These are phyloP conservation scores for Diachasma alloeum DNA, from an alignment of 1,140 invertebrate genomes.

Conservation along the genomic window DNA sequence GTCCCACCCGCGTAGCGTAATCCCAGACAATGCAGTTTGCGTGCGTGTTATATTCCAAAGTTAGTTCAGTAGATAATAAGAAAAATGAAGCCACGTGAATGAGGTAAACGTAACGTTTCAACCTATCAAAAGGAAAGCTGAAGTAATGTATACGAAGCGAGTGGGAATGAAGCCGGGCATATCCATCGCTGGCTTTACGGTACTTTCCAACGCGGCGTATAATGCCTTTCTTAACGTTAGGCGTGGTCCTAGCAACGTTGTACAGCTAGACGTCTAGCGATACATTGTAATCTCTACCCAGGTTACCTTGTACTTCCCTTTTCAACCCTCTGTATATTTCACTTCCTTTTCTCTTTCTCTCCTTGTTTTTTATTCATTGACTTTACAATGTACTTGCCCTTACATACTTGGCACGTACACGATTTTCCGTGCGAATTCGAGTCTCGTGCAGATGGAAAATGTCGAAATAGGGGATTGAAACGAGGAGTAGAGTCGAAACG, in stretches of 20 bases:
- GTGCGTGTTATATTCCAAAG: not conserved
- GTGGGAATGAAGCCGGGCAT: conserved; percentile 42
- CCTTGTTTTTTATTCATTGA: not conserved
- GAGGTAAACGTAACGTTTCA: conserved; percentile 39
- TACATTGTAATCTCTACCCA: conserved; percentile 11
- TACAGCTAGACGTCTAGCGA: conserved; percentile 35
- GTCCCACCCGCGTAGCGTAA: not conserved
- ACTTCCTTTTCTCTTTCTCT: not conserved
- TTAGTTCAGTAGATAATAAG: not conserved
- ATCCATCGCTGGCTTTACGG: conserved; percentile 38
- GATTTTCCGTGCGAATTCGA: conserved; percentile 4
- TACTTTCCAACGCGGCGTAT: conserved; percentile 44
- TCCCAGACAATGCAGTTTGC: not conserved
- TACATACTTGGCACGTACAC: conserved; percentile 2
- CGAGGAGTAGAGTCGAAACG: not conserved
- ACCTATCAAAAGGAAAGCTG: conserved; percentile 52
- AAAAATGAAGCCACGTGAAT: not conserved
- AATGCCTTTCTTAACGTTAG: conserved; percentile 33
- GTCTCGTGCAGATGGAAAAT: conserved; percentile 10
- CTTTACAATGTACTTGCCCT: conserved; percentile 4
- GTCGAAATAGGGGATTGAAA: conserved; percentile 3
- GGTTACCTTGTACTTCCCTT: not conserved
- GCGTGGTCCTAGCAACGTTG: conserved; percentile 44
- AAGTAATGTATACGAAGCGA: conserved; percentile 25
- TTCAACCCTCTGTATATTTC: not conserved